Percentiles rank a stretch among this genome's conserved stretches.
phyloP scores from a whole-genome alignment of 1,140 invertebrate genomes.

The Planococcus citri region DNA sequence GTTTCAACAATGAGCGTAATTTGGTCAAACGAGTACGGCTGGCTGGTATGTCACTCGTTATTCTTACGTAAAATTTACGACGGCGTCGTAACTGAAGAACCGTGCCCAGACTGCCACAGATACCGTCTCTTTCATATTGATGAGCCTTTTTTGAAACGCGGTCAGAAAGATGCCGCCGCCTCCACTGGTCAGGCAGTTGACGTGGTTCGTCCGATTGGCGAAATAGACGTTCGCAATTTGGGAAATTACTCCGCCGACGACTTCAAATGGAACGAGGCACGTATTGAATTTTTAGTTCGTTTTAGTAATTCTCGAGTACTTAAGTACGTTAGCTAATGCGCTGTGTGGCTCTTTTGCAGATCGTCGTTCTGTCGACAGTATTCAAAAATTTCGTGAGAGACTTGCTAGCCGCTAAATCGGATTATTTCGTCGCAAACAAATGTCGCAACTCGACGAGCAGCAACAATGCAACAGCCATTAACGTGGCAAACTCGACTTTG shows the following conservation, averaged over 20 bases:
- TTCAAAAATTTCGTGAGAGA: neutral
- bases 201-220: too few species aligned
- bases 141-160: neutral
- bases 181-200: neutral
- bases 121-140: neutral
- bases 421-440: neutral
- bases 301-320: too few species aligned
- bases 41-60: neutral
- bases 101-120: neutral
- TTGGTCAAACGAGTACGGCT: neutral
- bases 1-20: constrained; percentile 1
- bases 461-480: neutral
- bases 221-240: neutral
- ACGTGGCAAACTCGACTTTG: neutral
- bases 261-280: neutral
- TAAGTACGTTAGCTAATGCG: too few species aligned
- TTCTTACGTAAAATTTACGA: neutral
- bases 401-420: neutral
- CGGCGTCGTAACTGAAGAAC: neutral
- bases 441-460: neutral
- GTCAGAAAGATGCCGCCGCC: neutral
- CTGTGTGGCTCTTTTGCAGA: neutral
- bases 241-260: neutral
- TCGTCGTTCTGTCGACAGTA: neutral
- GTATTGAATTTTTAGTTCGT: neutral